Evolutionary conservation across 2,888 invertebrate genomes (phyloP).

Genomic region (Sepiola atlantica): DNA sequence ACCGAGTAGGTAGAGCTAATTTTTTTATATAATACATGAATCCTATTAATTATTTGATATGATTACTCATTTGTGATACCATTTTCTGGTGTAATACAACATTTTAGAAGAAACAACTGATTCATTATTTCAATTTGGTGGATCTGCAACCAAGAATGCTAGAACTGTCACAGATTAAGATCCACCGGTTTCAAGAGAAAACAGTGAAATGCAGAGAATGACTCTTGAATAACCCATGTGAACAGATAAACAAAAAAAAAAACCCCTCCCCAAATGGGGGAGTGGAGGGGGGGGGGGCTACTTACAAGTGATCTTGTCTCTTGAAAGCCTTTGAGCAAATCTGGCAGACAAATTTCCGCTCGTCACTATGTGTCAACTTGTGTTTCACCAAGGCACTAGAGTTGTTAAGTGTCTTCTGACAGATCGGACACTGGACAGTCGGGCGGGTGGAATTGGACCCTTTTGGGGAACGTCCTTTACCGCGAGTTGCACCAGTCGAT

Average conservation of each 20-base stretch:
- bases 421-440: constrained; percentile 82
- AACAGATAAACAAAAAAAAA: neutral
- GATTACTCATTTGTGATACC: no score
- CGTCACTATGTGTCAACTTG: constrained; percentile 98
- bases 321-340: constrained; percentile 98
- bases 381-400: constrained; percentile 88
- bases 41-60: no score
- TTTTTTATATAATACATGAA: no score
- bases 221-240: neutral
- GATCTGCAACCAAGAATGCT: no score
- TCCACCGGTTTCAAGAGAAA: neutral
- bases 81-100: neutral
- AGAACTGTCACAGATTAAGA: neutral
- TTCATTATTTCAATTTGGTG: no score
- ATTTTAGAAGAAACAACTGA: neutral
- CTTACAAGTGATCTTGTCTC: constrained; percentile 98
- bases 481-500: constrained; percentile 68
- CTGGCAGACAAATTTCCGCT: constrained; percentile 94
- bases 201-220: neutral
- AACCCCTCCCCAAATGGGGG: neutral
- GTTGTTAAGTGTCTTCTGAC: constrained; percentile 97
- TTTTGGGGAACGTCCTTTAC: constrained; percentile 86
- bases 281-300: constrained; percentile 49
- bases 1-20: no score
- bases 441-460: constrained; percentile 74